phyloP scores from a whole-genome alignment of 1,140 invertebrate genomes.

The Calephelis nemesis region DNA sequence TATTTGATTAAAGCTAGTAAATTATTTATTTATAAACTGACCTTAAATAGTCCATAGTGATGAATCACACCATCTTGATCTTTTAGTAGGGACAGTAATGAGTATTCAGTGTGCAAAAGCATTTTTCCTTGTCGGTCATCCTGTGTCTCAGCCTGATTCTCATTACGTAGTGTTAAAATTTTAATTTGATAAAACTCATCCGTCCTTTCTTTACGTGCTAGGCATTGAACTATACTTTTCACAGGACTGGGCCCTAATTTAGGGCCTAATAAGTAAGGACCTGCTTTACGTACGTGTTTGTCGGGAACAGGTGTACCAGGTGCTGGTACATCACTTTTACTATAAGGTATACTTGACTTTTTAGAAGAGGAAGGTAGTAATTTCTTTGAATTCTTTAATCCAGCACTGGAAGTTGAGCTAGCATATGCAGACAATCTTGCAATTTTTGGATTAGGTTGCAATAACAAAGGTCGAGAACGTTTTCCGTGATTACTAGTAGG shows the following conservation, averaged over 20 bases:
- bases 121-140: conserved; percentile 91
- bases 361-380: conserved; percentile 42
- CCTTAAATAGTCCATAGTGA: conserved; percentile 90
- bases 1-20: no score
- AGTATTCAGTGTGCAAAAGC: conserved; percentile 90
- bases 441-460: conserved; percentile 66
- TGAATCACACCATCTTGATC: conserved; percentile 88
- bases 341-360: conserved; percentile 52
- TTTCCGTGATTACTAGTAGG: conserved; percentile 65
- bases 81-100: conserved; percentile 85
- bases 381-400: conserved; percentile 58
- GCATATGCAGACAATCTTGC: conserved; percentile 55
- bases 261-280: conserved; percentile 86
- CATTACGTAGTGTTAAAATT: conserved; percentile 81
- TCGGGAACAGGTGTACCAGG: conserved; percentile 70
- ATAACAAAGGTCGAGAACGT: conserved; percentile 69
- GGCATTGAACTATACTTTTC: conserved; percentile 88
- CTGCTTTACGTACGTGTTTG: conserved; percentile 80
- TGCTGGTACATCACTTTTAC: conserved; percentile 59
- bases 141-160: conserved; percentile 83
- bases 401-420: conserved; percentile 50
- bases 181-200: conserved; percentile 89
- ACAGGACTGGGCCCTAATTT: conserved; percentile 87
- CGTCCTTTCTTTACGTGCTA: conserved; percentile 86
- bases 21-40: conserved; percentile 50